These are phyloP conservation scores for Lochmaea capreae DNA, from an alignment of 2,888 invertebrate species.

Conservation along the genomic window DNA sequence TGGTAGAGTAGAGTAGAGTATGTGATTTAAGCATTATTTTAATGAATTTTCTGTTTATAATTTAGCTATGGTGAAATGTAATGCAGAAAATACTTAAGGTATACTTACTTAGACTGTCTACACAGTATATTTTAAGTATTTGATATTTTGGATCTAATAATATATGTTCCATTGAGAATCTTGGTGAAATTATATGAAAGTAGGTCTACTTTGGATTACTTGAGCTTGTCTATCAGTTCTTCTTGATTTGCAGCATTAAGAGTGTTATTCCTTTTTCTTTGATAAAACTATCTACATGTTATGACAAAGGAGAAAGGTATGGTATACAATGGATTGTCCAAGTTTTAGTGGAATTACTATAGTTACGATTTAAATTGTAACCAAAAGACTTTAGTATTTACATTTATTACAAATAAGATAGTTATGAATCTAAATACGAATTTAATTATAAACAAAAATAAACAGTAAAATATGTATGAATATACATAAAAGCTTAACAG, in stretches of 20 bases:
- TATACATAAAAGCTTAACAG: slow-evolving; percentile 58
- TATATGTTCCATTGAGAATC: not conserved
- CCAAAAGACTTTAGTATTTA: not conserved
- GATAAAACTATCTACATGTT: not conserved
- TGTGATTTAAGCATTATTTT: too few relatives aligned
- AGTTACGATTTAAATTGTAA: not conserved
- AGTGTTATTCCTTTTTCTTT: not conserved
- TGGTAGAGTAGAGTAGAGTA: too few relatives aligned
- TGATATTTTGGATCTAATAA: not conserved
- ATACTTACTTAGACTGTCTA: not conserved
- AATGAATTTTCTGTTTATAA: too few relatives aligned
- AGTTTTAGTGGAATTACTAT: not conserved
- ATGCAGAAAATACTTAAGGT: not conserved
- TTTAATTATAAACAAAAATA: not conserved
- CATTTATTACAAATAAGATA: not conserved
- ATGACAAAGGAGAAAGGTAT: not conserved
- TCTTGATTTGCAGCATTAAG: not conserved
- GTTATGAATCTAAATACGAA: not conserved
- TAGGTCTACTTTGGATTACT: not conserved
- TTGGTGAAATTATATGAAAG: not conserved
- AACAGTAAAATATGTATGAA: not conserved
- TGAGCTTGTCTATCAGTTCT: not conserved
- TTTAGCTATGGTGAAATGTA: too few relatives aligned
- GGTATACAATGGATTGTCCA: not conserved
- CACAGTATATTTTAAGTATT: not conserved